Base-by-base conservation (phyloP, 2,888 invertebrate genomes). In the Cosmia trapezina region DNA sequence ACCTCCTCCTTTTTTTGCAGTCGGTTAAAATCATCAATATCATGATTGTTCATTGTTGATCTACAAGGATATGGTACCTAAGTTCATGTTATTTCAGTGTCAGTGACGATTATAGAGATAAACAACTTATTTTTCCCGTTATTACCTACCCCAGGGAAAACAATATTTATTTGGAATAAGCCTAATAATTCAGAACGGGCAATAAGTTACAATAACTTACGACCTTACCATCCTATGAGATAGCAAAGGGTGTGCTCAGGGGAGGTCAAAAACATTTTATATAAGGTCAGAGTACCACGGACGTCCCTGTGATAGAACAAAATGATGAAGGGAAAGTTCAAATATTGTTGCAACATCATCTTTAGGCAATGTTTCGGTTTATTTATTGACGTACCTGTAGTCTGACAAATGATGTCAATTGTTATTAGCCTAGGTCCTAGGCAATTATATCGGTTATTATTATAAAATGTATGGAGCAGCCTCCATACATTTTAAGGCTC, bases 121-220 rank as follows among this genome's bases (percentile, higher is more conserved):
- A 45, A 62, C 19, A 4, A 62, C 14, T 33, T 33, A 47, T 63
- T 45, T 22, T 45, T 33, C 14, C 14, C n/a, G 12, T 33, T 57
- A 28, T 59, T 28, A 60, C 51, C 33, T 22, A 41, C 68, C 33
- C 77, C 1, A 47, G 28, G 65, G 37, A 33, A 56, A 56, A 72
- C 28, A 17, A 78, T 45, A 63, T 81, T 73, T 68, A 77, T 66
- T 70, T 49, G 28, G 37, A 56, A 63, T 59, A 63, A 47, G 8
- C 5, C 22, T 59, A 45, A 66, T 61, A 74, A 74, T 74, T 70
- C 65, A 82, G 56, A 74, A 57, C n/a, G 5, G 17, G 71, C 51
- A 70, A 56, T 82, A 81, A 72, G 33, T 74, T 72, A 70, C 60
- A 53, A 71, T 37, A 67, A 70, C 12, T 64, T 78, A 70, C 51